Base-by-base conservation (phyloP, 2,113 vertebrate genomes). In the Alligator sinensis region DNA sequence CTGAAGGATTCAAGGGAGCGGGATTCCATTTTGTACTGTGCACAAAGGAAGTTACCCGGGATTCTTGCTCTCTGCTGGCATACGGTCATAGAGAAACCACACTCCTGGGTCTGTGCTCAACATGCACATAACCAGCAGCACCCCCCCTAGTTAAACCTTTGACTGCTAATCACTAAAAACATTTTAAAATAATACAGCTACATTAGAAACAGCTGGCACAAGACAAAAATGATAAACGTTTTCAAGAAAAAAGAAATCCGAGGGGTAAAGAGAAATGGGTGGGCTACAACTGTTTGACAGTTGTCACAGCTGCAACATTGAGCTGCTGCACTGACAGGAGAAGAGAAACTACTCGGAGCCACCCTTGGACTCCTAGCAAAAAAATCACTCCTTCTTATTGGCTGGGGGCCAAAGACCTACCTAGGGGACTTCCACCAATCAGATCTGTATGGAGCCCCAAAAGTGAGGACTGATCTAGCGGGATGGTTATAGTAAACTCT, bases 61-160 rank as follows among this genome's bases (percentile, higher is more conserved):
- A 94, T 77, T 91, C 68, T 77, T 95, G 90, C 94, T 95, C 91
- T 96, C 95, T 94, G 95, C 93, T 91, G 94, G 93, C 93, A 94
- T 89, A 90, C 90, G 95, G 47, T 95, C 95, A 95, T 94, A 95
- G 93, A 96, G 95, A 94, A 96, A 93, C 88, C 90, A 34, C 77
- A 90, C 84, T 96, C 90, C 90, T 81, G 96, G 91, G 95, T 92
- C 96, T 3, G 82, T 96, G 96, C 95, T 96, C 96, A 94, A 96
- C 94, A 93, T 90, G 91, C 94, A 94, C 90, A 87, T 87, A 94
- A 95, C 96, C 93, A 95, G 91, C 88, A 93, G 91, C 82, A 96
- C 91, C 81, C 93, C 95, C 5, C 95, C 95, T 95, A 96, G 88
- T 95, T 96, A 95, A 95, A 78, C 82, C 88, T 91, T 90, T 94